Evolutionary conservation across 2,888 invertebrate species (phyloP), one percentile per base, ranked within the genome.

Genomic region (Eulithis prunata): DNA sequence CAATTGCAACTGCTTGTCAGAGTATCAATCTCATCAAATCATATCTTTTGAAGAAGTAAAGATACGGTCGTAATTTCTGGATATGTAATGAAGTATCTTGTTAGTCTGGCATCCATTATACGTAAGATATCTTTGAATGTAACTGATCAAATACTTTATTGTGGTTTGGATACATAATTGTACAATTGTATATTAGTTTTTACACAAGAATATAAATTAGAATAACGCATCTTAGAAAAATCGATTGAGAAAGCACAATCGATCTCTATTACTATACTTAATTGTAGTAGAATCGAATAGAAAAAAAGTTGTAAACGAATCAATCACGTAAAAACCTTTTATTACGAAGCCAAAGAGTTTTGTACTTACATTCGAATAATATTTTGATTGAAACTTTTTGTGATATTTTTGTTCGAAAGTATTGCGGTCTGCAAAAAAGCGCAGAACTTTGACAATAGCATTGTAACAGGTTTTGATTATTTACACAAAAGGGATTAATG

Each of bases 81-180:
- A 57, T 46, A 21, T 43, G 57, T 66, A 67, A 64, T 59, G 53
- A 54, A 52, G 65, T 66, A 68, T 66, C 68, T 66, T 58, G 61
- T 66, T 62, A 58, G 36, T 62, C 21, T 51, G 4, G 43, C 56
- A 45, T 49, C 28, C 47, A 47, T 49, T 41, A 49, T 11, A 28
- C 49, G 28, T 58, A 62, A 49, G 46, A 46, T 38, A 46, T 53
- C 12, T 61, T 14, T 51, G 46, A 32, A 21, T 41, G 49, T 21
- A 58, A 21, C 11, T 38, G 36, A 49, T 57, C 14, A 32, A 21
- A 32, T 32, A 32, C 38, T 3, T 38, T 32, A 32, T 51, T 28
- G 12, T n/a, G 11, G n/a, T 32, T 12, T 12, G n/a, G n/a, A n/a
- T n/a, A n/a, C n/a, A n/a, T n/a, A n/a, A n/a, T n/a, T n/a, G 10